These are phyloP conservation scores for Tragelaphus scriptus DNA, from an alignment of 2,113 vertebrate species.

Conservation along the genomic window DNA sequence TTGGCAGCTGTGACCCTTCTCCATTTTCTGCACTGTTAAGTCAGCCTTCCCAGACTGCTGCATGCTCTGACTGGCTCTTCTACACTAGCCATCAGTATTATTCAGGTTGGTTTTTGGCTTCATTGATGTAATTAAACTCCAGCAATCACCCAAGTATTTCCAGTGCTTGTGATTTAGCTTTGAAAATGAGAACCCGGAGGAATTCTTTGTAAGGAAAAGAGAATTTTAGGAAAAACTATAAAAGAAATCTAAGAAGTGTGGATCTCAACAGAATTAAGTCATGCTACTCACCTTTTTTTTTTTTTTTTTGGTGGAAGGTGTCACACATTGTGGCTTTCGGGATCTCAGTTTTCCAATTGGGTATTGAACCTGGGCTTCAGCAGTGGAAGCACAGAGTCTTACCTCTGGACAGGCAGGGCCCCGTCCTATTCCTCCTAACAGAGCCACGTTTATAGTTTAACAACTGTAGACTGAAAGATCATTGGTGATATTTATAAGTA, in stretches of 20 bases:
- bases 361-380: not conserved
- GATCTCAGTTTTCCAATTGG: not conserved
- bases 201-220: not conserved
- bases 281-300: not conserved
- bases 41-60: not conserved
- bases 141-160: not conserved
- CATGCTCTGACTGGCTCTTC: not conserved
- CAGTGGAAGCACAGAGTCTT: not conserved
- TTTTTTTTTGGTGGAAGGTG: fast-evolving
- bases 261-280: not conserved
- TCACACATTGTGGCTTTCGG: not conserved
- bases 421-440: not conserved
- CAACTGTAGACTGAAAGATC: not conserved
- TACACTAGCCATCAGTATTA: not conserved
- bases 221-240: not conserved
- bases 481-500: not conserved
- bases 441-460: not conserved
- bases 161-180: not conserved
- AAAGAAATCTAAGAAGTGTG: not conserved
- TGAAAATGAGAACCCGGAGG: not conserved
- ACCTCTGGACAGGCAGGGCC: not conserved
- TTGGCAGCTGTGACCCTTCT: not conserved
- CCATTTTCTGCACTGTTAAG: not conserved
- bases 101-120: not conserved
- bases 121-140: slow-evolving; percentile 4